Conservation (phyloP, 2,888 invertebrate species). For the Drosophila sordidapex region DNA sequence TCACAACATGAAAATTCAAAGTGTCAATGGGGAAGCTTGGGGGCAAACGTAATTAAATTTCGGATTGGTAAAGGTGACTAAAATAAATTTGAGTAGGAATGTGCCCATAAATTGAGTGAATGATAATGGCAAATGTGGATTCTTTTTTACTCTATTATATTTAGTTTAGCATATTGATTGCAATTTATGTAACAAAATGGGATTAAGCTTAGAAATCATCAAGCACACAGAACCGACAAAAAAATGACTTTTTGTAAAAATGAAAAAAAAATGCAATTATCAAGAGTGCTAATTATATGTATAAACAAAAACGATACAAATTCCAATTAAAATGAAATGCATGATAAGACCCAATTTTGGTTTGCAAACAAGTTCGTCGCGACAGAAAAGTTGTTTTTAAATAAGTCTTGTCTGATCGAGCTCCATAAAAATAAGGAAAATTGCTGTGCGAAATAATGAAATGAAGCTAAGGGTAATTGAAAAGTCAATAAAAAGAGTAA, state of each 20-base stretch:
- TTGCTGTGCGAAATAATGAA: background rate
- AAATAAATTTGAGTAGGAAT: background rate
- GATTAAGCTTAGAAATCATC: background rate
- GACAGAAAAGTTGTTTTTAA: background rate
- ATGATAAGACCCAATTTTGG: background rate
- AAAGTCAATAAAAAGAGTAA: background rate
- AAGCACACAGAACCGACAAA: background rate
- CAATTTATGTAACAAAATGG: background rate
- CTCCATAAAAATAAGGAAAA: background rate
- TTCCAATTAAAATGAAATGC: background rate
- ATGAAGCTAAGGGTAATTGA: background rate
- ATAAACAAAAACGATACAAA: background rate
- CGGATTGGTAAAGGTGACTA: too few relatives aligned
- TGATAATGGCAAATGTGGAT: background rate
- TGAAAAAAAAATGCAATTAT: background rate
- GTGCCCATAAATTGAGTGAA: background rate
- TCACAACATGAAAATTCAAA: background rate
- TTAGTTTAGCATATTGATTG: background rate
- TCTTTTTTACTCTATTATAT: background rate
- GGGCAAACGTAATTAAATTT: too few relatives aligned
- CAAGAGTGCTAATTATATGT: background rate
- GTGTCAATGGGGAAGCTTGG: too few relatives aligned
- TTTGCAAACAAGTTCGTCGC: slow-evolving; percentile 1
- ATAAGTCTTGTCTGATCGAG: background rate
- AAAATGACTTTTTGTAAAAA: background rate